Evolutionary conservation across 1,140 invertebrate genomes (phyloP).

Genomic region (Euwallacea similis): DNA sequence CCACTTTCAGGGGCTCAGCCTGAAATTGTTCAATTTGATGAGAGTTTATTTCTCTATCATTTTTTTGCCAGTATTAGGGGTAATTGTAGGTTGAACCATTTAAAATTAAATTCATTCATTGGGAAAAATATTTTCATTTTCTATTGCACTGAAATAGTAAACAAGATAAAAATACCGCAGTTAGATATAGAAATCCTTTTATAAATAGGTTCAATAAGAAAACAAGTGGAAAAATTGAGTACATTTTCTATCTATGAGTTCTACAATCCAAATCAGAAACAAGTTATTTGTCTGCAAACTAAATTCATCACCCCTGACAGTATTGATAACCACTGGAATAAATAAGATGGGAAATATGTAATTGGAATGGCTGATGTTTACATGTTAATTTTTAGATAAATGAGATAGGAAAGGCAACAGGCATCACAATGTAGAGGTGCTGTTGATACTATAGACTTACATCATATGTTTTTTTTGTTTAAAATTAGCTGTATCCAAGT

Average conservation of each 20-base stretch:
- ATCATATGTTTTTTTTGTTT: no score
- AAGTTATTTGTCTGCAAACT: not conserved
- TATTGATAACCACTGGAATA: not conserved
- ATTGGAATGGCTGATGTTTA: not conserved
- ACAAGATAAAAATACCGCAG: slow-evolving; percentile 8
- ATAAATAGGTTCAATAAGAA: not conserved
- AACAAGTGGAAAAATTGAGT: not conserved
- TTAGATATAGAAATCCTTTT: not conserved
- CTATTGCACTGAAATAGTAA: not conserved
- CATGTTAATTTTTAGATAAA: not conserved
- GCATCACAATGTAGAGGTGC: no score
- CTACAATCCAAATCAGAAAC: not conserved
- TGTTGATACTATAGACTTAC: no score
- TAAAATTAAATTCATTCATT: not conserved
- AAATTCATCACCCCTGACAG: not conserved
- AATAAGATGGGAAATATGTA: not conserved
- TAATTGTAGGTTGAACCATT: not conserved
- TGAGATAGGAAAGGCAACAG: no score
- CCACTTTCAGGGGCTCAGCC: slow-evolving; percentile 85
- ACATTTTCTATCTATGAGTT: not conserved
- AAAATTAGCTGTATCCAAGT: no score
- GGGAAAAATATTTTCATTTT: not conserved
- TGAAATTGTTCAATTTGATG: slow-evolving; percentile 52
- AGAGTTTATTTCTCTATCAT: not conserved
- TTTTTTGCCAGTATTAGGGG: not conserved